Conservation (phyloP, 2,113 vertebrate species). For the Pyrgilauda ruficollis region DNA sequence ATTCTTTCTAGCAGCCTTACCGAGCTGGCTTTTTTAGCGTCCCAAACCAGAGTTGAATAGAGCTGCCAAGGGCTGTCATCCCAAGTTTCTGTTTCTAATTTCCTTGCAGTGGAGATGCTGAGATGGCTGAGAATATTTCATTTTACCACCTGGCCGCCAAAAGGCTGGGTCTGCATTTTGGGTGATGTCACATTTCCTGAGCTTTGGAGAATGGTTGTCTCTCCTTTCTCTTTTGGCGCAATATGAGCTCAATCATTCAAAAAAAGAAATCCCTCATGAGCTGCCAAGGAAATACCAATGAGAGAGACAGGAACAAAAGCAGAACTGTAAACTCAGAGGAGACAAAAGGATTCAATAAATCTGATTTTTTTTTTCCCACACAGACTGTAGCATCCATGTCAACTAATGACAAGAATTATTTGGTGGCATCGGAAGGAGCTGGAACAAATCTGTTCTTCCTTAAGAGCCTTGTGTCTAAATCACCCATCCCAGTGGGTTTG, state of each 20-base stretch:
- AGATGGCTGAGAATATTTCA: constrained; percentile 42
- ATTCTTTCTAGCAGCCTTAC: constrained; percentile 21
- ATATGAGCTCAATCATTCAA: background rate
- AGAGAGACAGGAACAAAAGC: constrained; percentile 35
- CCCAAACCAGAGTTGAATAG: background rate
- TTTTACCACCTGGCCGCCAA: constrained; percentile 41
- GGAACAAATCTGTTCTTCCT: constrained; percentile 1
- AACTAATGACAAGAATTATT: constrained; percentile 25
- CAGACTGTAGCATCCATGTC: constrained; percentile 16
- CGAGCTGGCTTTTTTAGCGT: constrained; percentile 9
- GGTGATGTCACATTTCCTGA: constrained; percentile 60
- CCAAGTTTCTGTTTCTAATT: constrained; percentile 59
- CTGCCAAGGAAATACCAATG: constrained; percentile 58
- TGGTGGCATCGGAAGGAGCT: constrained; percentile 7
- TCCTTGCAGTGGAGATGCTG: constrained; percentile 55
- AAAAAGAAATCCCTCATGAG: constrained; percentile 41
- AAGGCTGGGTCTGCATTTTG: constrained; percentile 39
- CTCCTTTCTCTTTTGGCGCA: constrained; percentile 37
- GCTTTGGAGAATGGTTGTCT: constrained; percentile 20
- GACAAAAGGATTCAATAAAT: constrained; percentile 61
- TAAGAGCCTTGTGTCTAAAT: background rate
- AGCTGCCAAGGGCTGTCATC: constrained; percentile 49
- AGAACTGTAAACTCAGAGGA: constrained; percentile 44
- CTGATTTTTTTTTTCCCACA: background rate
- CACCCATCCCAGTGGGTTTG: background rate